Evolutionary conservation across 2,888 invertebrate genomes (phyloP), one percentile per base, ranked within the genome.

Genomic region (Hydraecia micacea): DNA sequence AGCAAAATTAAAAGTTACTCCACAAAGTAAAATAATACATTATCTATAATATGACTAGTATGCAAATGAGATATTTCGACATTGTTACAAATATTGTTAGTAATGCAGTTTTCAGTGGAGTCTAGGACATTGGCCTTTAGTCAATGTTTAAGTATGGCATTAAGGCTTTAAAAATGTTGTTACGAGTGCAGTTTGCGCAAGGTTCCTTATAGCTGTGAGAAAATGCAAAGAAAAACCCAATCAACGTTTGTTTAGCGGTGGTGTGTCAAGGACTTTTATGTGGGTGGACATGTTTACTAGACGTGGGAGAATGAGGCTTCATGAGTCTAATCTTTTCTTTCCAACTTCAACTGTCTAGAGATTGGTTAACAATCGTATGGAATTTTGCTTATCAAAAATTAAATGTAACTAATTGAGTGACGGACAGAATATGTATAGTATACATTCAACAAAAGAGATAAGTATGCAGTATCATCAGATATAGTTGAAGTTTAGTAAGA

Each of bases 181-280:
- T 84, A 84, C 63, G 28, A 84, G 21, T 63, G 81, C 71, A 80
- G 52, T 55, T 39, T 69, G 49, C 9, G 60, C 86, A 85, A 85
- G 84, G 86, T 69, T 76, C 46, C 7, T 62, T 66, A 7, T 3
- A 49, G 46, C 49, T 73, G 65, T 75, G 69, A 58, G 74, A 68
- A 73, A 69, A 68, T n/a, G n/a, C n/a, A n/a, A n/a, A n/a, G n/a
- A n/a, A n/a, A n/a, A n/a, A n/a, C n/a, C n/a, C n/a, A 62, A 58
- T 21, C 63, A 70, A 74, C 32, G 66, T 76, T 83, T 83, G 67
- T 75, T 42, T 65, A 55, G 58, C 66, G 63, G 39, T 28, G 69
- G 73, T 73, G 75, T 87, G 84, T 86, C 86, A 86, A 88, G 80
- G 87, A 75, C 52, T n/a, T 63, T 21, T 63, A 65, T 66, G 71